A percentile compares a stretch with the other conserved stretches of the same genome.
Conservation (phyloP, 2,797 vertebrate genomes). For the Manis crassicaudata region DNA sequence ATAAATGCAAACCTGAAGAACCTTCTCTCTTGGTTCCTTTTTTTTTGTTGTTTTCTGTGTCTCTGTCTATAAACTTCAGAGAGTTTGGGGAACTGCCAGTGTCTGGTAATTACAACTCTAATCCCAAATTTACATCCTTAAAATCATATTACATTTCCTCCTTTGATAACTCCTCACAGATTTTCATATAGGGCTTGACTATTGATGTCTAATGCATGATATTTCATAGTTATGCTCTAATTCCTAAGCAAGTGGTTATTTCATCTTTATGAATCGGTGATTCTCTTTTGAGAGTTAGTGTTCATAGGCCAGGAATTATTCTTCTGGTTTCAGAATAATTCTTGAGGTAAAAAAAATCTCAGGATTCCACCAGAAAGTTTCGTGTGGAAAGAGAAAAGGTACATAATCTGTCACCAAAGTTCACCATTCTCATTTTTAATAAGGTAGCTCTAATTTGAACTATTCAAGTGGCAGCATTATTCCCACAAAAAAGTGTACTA, state of each 20-base stretch:
- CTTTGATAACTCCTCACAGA: background rate
- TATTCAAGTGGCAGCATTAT: background rate
- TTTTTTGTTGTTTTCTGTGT: background rate
- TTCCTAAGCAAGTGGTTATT: background rate
- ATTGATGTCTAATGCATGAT: background rate
- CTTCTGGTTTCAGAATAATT: background rate
- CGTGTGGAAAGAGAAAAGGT: background rate
- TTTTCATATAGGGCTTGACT: background rate
- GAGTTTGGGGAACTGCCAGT: background rate
- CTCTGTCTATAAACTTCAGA: background rate
- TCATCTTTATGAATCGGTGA: background rate
- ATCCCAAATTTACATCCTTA: background rate
- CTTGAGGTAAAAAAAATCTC: background rate
- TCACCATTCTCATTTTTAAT: background rate
- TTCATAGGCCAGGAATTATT: background rate
- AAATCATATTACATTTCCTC: background rate
- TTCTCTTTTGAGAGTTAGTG: background rate
- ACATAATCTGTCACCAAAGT: background rate
- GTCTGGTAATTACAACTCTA: background rate
- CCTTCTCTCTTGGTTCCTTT: background rate
- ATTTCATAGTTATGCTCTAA: background rate
- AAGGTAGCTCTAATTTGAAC: background rate
- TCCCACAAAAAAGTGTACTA: background rate
- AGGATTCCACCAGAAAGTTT: background rate
- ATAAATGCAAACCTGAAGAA: background rate